These are phyloP conservation scores for Hippocampus barbouri DNA, from an alignment of 2,113 vertebrate genomes.

Conservation along the genomic window DNA sequence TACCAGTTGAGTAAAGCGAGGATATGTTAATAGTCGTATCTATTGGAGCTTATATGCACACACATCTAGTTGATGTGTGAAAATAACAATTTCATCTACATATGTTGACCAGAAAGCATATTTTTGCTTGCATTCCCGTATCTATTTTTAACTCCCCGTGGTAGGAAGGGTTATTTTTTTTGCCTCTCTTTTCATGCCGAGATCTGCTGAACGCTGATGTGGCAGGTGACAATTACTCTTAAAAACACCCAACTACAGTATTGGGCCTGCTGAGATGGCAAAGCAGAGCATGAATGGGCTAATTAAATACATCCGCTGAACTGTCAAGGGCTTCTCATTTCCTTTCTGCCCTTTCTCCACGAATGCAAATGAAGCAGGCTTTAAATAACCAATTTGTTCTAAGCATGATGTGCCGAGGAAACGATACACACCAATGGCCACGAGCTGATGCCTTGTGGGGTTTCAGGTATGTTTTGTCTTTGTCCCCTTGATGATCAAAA, in stretches of 20 bases:
- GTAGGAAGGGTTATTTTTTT: constrained; percentile 16
- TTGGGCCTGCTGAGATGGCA: constrained; percentile 52
- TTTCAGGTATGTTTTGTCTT: not conserved
- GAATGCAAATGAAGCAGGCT: constrained; percentile 66
- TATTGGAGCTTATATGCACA: not conserved
- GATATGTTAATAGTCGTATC: not conserved
- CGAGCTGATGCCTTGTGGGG: not conserved
- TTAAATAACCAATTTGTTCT: constrained; percentile 67
- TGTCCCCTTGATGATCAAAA: not conserved
- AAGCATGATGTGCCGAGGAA: constrained; percentile 47
- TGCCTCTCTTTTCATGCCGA: constrained; percentile 30
- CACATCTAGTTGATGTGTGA: not conserved
- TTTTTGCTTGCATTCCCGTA: not conserved
- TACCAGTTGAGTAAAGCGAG: not conserved
- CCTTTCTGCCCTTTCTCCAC: constrained; percentile 60
- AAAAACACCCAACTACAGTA: constrained; percentile 47
- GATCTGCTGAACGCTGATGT: constrained; percentile 58
- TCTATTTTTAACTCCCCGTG: constrained; percentile 4
- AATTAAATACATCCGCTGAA: constrained; percentile 66
- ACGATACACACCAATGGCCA: constrained; percentile 27
- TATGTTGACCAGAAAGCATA: not conserved
- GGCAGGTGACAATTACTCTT: constrained; percentile 63
- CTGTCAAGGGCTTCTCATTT: constrained; percentile 57
- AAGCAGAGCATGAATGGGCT: constrained; percentile 62
- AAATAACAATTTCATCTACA: not conserved